Evolutionary conservation across 2,888 invertebrate genomes (phyloP), one percentile per base, ranked within the genome.

Genomic region (Athripsodes cinereus): DNA sequence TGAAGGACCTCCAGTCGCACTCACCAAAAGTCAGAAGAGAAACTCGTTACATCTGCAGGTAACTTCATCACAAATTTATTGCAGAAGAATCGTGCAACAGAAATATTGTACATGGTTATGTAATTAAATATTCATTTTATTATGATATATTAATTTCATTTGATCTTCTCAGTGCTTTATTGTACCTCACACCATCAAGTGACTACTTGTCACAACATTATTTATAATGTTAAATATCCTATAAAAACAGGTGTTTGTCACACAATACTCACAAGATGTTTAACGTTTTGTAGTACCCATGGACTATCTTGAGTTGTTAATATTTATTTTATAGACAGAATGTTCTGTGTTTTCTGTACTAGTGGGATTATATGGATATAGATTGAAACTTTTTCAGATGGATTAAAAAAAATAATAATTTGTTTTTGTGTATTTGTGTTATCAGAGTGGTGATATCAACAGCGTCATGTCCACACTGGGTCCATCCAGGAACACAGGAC

Each of bases 1-100:
- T 46, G 87, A 86, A 68, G 87, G 86, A 1, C 82, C 85, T 34
- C 83, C 84, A 31, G 78, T 61, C 11, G 57, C 59, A n/a, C 49
- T 55, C 10, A 22, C 55, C 31, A 63, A 59, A 35, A 53, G 54
- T 20, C 54, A 59, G 19, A 20, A 52, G 13, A 53, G 57, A 11
- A 53, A 60, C 51, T 21, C 34, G 13, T 22, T 34, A 18, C 49
- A 53, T 34, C 19, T 52, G 19, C 55, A 59, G 55, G 55, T 59
- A 47, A 5, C 26, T 16, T 5, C 22, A n/a, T n/a, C 20, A 22
- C n/a, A 20, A n/a, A 44, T n/a, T n/a, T n/a, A n/a, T n/a, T n/a
- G n/a, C n/a, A n/a, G n/a, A n/a, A n/a, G n/a, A n/a, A n/a, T n/a
- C n/a, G n/a, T n/a, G n/a, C n/a, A n/a, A n/a, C n/a, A n/a, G n/a